phyloP scores from a whole-genome alignment of 2,113 vertebrate species.

The Nannospalax galili region DNA sequence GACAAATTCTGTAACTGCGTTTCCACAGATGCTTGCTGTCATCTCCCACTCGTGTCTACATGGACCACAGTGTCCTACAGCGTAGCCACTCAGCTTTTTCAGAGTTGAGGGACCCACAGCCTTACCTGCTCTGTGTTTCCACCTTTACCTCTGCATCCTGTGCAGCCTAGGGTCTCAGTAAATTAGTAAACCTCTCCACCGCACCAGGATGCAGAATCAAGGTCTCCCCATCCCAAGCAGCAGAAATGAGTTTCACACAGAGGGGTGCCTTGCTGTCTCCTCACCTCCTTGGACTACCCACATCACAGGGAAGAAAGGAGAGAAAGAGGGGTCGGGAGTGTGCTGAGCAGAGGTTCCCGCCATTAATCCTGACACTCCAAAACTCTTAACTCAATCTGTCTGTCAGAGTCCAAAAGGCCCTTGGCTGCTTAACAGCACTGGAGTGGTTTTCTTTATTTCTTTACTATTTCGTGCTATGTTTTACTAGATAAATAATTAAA shows the following conservation, averaged over 20 bases:
- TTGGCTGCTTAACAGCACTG: neutral
- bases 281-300: neutral
- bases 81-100: neutral
- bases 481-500: neutral
- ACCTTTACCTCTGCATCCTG: neutral
- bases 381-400: neutral
- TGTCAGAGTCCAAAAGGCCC: neutral
- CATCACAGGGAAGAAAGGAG: rapidly evolving
- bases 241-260: neutral
- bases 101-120: neutral
- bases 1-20: conserved; percentile 30
- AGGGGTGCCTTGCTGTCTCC: no score
- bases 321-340: rapidly evolving
- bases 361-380: neutral
- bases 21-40: neutral
- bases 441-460: neutral
- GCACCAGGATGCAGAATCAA: neutral
- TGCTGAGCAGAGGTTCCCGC: neutral
- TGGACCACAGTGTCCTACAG: conserved; percentile 33
- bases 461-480: no score
- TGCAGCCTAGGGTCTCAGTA: neutral
- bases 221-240: rapidly evolving
- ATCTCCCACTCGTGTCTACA: neutral
- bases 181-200: neutral
- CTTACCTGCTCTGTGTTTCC: neutral